Conservation (phyloP, 2,113 vertebrate species). For the human region GRCh38 chr13:66404001-66404500, state of each 20-base stretch:
- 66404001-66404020: neutral
- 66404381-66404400: neutral
- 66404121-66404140: conserved; percentile 53
- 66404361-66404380: neutral
- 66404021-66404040: conserved; percentile 1
- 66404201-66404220: conserved; percentile 51
- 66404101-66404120: neutral
- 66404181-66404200: neutral
- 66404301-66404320: neutral
- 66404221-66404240: neutral
- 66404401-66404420: neutral
- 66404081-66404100: conserved; percentile 18
- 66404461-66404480: neutral
- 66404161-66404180: neutral
- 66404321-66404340: neutral
- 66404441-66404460: neutral
- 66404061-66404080: neutral
- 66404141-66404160: conserved; percentile 50
- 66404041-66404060: conserved; percentile 1
- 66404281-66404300: conserved; percentile 34
- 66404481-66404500: neutral
- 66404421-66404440: neutral
- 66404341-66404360: neutral
- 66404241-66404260: neutral
- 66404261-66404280: neutral